Evolutionary conservation across 2,113 vertebrate genomes (phyloP).

Genomic region (Emydocephalus ijimae): DNA sequence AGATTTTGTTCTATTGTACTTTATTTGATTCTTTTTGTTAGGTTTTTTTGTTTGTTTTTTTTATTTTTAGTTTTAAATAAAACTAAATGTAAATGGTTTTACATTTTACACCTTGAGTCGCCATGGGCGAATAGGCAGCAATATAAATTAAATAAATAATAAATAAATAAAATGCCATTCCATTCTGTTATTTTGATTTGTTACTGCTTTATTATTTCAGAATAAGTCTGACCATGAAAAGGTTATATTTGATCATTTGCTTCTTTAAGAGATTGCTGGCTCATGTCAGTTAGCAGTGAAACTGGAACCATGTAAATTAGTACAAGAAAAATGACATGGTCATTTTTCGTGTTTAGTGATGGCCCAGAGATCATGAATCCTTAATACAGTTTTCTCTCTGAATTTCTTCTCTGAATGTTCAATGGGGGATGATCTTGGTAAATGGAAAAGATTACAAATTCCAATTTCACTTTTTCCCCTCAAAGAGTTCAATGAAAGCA

Average conservation of each 20-base stretch:
- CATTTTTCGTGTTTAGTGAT: not conserved
- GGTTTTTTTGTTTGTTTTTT: too few species aligned
- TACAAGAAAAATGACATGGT: not conserved
- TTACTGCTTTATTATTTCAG: not conserved
- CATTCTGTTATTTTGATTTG: not conserved
- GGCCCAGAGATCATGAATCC: not conserved
- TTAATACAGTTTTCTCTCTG: not conserved
- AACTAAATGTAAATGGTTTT: too few species aligned
- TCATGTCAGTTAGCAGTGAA: not conserved
- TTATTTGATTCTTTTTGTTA: too few species aligned
- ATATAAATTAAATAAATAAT: too few species aligned
- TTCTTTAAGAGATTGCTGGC: not conserved
- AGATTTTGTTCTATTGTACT: too few species aligned
- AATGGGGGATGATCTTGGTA: not conserved
- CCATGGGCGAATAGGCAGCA: too few species aligned
- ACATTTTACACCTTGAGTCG: too few species aligned
- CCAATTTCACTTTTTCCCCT: not conserved
- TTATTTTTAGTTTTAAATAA: too few species aligned
- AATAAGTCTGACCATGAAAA: not conserved
- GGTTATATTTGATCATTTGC: not conserved
- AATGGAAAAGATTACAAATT: not conserved
- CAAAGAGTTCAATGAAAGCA: not conserved
- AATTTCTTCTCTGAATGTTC: not conserved
- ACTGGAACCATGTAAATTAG: not conserved
- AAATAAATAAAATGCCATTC: not conserved